Evolutionary conservation across 2,888 invertebrate genomes (phyloP), one percentile per base, ranked within the genome.

Genomic region (Dermolepida albohirtum): DNA sequence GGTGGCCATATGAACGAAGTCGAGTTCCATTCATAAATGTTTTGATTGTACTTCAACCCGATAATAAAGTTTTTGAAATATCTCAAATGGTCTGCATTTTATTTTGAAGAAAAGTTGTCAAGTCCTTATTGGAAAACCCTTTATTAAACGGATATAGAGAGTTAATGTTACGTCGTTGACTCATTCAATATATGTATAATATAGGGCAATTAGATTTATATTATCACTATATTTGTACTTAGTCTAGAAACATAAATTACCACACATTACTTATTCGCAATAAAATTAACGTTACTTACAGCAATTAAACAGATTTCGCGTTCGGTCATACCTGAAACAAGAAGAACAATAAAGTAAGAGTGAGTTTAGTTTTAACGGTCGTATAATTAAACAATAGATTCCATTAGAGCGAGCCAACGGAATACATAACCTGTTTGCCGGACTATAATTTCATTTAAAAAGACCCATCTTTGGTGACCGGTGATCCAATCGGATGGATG

Each of bases 241-340:
- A 51, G 6, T n/a, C 0, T 12, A 14, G 17, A 29, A 8, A 29
- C 12, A 51, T 34, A 29, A 29, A 27, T 51, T n/a, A 27, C 22
- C 8, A n/a, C 7, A 34, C n/a, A 51, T 12, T 51, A 29, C 52
- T 12, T 39, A 16, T 11, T 10, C n/a, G 16, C 39, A 17, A 44
- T 16, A 5, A 12, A 16, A 34, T 54, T 39, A 16, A 5, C 8
- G 6, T 11, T 51, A 51, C 52, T 14, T 54, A 54, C 39, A 11
- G 14, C 39, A 39, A 8, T 16, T 16, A 54, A 54, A 4, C 16
- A 7, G 12, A 54, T 54, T 14, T 34, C 34, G 52, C 52, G 34
- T 39, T 54, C 52, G 14, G n/a, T 14, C 52, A 10, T 40, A 54
- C 52, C 52, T 54, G 52, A 39, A 54, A 54, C 52, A 54, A 54